A percentile compares a stretch with the other conserved stretches of the same genome.
These are phyloP conservation scores for Hippocampus abdominalis DNA, from an alignment of 2,113 vertebrate species.

Conservation along the genomic window DNA sequence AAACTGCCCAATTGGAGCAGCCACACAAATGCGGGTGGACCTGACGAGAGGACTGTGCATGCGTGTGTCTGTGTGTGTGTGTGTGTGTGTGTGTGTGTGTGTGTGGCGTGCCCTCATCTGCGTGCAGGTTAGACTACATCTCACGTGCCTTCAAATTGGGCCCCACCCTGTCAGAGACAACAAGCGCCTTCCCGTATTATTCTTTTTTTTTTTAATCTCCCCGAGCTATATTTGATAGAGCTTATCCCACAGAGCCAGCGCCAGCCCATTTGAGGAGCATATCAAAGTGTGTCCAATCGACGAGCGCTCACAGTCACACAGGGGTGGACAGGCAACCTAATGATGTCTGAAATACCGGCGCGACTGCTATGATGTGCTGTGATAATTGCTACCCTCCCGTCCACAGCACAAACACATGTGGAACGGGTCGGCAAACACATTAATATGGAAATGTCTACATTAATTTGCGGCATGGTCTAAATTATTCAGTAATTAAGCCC, in stretches of 20 bases:
- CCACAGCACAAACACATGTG: conserved; percentile 68
- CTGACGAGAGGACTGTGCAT: conserved; percentile 43
- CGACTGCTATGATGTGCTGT: conserved; percentile 62
- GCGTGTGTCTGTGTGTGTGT: background rate
- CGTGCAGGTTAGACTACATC: conserved; percentile 26
- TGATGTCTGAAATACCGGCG: conserved; percentile 64
- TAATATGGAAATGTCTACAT: conserved; percentile 77
- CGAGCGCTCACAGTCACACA: conserved; percentile 50
- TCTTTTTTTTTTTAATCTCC: background rate
- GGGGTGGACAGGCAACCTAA: conserved; percentile 63
- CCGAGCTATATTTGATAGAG: conserved; percentile 41
- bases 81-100: conserved; percentile 24
- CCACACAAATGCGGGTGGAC: conserved; percentile 21
- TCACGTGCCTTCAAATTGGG: conserved; percentile 51
- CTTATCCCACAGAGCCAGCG: conserved; percentile 28
- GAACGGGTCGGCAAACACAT: conserved; percentile 72
- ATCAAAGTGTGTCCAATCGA: conserved; percentile 53
- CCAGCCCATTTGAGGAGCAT: conserved; percentile 48
- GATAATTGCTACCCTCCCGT: conserved; percentile 66
- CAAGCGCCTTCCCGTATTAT: conserved; percentile 31
- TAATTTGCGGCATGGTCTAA: conserved; percentile 73
- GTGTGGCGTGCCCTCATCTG: background rate
- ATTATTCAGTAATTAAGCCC: conserved; percentile 77
- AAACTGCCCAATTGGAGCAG: conserved; percentile 35
- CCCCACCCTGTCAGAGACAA: conserved; percentile 47